Percentiles rank a stretch among this genome's conserved stretches.
Evolutionary conservation across 2,797 vertebrate species (phyloP).

Genomic region (Sphaeramia orbicularis): DNA sequence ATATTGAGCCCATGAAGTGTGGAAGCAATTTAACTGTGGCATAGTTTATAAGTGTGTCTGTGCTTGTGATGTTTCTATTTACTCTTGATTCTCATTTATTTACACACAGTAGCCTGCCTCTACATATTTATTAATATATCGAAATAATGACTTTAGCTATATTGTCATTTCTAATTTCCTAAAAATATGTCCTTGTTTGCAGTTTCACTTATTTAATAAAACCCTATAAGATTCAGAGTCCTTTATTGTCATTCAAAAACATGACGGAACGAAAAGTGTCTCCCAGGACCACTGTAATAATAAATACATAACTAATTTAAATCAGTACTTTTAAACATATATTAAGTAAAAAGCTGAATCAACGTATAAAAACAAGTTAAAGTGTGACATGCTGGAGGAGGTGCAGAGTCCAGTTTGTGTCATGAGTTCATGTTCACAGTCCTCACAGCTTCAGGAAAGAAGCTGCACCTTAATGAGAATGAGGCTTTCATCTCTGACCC

Average conservation of each 20-base stretch:
- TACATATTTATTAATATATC: constrained; percentile 61
- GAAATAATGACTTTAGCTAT: constrained; percentile 68
- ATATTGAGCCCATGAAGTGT: constrained; percentile 80
- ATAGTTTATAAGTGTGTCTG: constrained; percentile 78
- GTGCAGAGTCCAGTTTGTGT: too few species aligned
- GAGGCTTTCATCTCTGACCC: constrained; percentile 33
- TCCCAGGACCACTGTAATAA: too few species aligned
- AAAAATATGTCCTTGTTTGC: constrained; percentile 60
- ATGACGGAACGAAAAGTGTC: background rate
- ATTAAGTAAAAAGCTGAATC: background rate
- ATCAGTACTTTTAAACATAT: background rate
- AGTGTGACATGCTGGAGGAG: background rate
- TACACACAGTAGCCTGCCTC: constrained; percentile 52
- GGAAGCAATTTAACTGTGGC: constrained; percentile 82
- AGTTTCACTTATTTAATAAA: constrained; percentile 58
- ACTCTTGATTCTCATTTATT: constrained; percentile 75
- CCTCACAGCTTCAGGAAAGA: too few species aligned
- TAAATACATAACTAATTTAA: background rate
- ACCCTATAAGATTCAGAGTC: constrained; percentile 7
- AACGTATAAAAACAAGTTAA: background rate
- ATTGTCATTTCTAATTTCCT: constrained; percentile 51
- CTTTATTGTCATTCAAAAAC: background rate
- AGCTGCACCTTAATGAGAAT: background rate
- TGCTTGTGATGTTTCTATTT: constrained; percentile 74
- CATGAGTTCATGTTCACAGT: too few species aligned